Evolutionary conservation across 2,113 vertebrate species (phyloP), one percentile per base, ranked within the genome.

Genomic region (Elephantulus edwardii): DNA sequence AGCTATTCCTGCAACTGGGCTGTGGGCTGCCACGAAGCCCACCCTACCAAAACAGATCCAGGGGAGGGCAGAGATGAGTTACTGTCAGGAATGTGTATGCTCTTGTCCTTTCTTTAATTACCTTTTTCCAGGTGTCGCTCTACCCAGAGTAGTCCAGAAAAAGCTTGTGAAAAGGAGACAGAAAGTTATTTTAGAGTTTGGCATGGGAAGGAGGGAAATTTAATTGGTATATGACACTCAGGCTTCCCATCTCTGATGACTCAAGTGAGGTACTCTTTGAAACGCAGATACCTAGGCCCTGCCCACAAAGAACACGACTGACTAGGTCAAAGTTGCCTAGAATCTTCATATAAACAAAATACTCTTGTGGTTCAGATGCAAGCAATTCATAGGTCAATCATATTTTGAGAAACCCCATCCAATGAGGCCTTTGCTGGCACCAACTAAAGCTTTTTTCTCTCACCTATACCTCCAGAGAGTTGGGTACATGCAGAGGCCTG

Each of bases 341-440:
- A 92, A 82, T 92, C 72, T 76, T 17, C 11, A 80, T 62, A 72
- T 64, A 92, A 62, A 72, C 9, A 9, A 46, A 70, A 24, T 8
- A 64, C 84, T 24, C 46, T 46, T 60, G 40, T 90, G 64, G 87
- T 72, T 94, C 82, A 85, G 93, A 74, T 42, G 48, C 78, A 82
- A 85, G 40, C 81, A 56, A 93, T 83, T 68, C 28, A 88, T 56
- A 93, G 83, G 88, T 40, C 74, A 87, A 90, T 40, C 74, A 87
- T 60, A 83, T 58, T 92, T 66, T 1, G 33, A 84, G 78, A 83
- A 86, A 76, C 3, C 42, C 35, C 80, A 50, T 64, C 81, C 93
- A 82, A 91, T 64, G 74, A 92, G 52, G 56, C 38, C 40, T 91
- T 84, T 71, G 60, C 86, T 66, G 64, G 33, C 70, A 88, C 44